phyloP scores from a whole-genome alignment of 2,113 vertebrate genomes.

The Paedocypris sp. region DNA sequence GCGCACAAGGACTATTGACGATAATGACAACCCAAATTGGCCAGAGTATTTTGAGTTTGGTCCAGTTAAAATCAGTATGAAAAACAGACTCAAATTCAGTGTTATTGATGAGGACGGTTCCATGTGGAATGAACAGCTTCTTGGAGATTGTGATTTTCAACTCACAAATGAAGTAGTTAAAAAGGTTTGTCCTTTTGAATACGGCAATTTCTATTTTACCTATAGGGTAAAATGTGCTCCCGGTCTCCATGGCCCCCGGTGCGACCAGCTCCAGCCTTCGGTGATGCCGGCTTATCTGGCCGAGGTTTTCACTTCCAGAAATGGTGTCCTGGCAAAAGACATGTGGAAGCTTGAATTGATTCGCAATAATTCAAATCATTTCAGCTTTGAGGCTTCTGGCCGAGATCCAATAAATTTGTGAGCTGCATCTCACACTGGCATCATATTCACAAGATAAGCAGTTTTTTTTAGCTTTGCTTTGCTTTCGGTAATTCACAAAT shows the following conservation, averaged over 20 bases:
- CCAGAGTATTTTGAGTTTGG: constrained; percentile 37
- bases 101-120: constrained; percentile 54
- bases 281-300: constrained; percentile 33
- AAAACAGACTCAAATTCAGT: constrained; percentile 32
- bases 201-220: constrained; percentile 50
- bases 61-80: constrained; percentile 24
- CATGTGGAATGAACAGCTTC: constrained; percentile 50
- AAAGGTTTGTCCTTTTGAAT: constrained; percentile 34
- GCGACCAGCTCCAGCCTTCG: constrained; percentile 48
- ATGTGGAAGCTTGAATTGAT: background rate
- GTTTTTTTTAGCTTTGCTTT: background rate
- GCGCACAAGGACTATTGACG: constrained; percentile 23
- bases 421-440: background rate
- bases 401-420: background rate
- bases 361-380: background rate
- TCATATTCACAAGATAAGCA: background rate
- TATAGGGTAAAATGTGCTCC: constrained; percentile 44
- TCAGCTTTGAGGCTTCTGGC: background rate
- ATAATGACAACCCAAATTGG: constrained; percentile 58
- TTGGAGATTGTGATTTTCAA: constrained; percentile 43
- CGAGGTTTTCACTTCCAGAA: constrained; percentile 41
- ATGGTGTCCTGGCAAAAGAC: constrained; percentile 39
- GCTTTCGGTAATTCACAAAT: background rate
- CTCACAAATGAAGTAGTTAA: background rate
- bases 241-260: constrained; percentile 47